A percentile compares a stretch with the other conserved stretches of the same genome.
Conservation (phyloP, 2,797 vertebrate genomes). For the Tiaroga cobitis region DNA sequence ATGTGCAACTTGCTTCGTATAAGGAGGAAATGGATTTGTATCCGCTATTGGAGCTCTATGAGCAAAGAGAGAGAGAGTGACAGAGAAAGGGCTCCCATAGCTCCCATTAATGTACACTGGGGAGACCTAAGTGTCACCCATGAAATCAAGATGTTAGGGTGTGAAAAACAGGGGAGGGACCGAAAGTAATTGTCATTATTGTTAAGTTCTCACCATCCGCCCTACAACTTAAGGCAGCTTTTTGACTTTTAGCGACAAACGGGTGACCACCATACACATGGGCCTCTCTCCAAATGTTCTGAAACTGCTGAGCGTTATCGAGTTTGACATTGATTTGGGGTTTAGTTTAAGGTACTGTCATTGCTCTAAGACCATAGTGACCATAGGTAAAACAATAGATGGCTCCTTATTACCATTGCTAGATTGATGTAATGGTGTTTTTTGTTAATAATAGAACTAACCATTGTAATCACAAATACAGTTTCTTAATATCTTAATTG, state of each 20-base stretch:
- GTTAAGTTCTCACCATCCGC: conserved; percentile 77
- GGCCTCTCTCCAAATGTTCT: conserved; percentile 32
- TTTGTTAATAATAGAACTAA: not conserved
- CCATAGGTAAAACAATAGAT: not conserved
- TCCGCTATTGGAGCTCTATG: not conserved
- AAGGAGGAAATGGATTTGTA: not conserved
- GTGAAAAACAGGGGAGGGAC: conserved; percentile 85
- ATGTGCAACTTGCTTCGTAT: not conserved
- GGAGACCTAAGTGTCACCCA: conserved; percentile 87
- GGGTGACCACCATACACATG: conserved; percentile 49
- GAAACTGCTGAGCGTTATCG: conserved; percentile 35
- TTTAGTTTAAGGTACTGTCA: not conserved
- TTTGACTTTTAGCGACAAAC: conserved; percentile 51
- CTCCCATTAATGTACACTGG: conserved; percentile 80
- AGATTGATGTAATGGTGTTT: not conserved
- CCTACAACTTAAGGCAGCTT: conserved; percentile 75
- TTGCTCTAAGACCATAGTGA: not conserved
- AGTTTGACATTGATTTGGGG: conserved; percentile 38
- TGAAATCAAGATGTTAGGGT: conserved; percentile 89
- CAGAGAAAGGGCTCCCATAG: conserved; percentile 73
- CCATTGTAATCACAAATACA: not conserved
- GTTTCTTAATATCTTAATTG: not conserved
- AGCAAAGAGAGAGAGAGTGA: conserved; percentile 53
- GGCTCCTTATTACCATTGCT: not conserved
- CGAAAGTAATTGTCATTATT: conserved; percentile 85